A percentile compares a stretch with the other conserved stretches of the same genome.
Evolutionary conservation across 2,797 vertebrate species (phyloP).

Genomic region (Urocyon cinereoargenteus): DNA sequence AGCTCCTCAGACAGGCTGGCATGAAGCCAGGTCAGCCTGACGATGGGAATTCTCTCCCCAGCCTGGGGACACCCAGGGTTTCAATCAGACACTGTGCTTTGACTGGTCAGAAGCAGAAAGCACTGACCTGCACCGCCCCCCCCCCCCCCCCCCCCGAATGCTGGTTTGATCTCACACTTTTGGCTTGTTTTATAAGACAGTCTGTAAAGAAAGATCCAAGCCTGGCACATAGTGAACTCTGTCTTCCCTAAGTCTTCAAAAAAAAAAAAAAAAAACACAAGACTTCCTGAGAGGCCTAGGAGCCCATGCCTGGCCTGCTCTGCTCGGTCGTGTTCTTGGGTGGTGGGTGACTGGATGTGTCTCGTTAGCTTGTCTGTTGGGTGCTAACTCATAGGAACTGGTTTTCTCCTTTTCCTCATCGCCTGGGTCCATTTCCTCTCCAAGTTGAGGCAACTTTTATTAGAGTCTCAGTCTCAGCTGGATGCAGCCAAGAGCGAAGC

Average conservation of each 20-base stretch:
- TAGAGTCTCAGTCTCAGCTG: constrained; percentile 92
- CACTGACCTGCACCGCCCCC: neutral
- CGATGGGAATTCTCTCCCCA: neutral
- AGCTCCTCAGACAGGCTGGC: neutral
- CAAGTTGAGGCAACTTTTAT: constrained; percentile 93
- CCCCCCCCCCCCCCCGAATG: neutral
- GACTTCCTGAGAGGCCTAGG: neutral
- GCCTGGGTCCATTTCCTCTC: neutral
- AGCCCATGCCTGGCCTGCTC: neutral
- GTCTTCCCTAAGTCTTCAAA: neutral
- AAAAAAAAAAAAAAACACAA: too few relatives aligned
- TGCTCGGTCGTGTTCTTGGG: too few relatives aligned
- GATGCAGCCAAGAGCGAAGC: constrained; percentile 91
- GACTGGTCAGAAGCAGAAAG: neutral
- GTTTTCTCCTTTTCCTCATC: neutral
- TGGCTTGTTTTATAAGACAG: neutral
- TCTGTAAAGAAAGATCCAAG: neutral
- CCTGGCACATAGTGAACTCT: fast-evolving
- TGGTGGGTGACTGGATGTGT: neutral
- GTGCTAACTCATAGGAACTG: neutral
- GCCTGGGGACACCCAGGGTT: neutral
- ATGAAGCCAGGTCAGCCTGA: neutral
- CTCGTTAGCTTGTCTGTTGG: neutral
- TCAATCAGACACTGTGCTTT: neutral
- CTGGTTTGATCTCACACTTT: neutral